These are phyloP conservation scores for Drosophila anomelani DNA, from an alignment of 2,888 invertebrate species.

Conservation along the genomic window DNA sequence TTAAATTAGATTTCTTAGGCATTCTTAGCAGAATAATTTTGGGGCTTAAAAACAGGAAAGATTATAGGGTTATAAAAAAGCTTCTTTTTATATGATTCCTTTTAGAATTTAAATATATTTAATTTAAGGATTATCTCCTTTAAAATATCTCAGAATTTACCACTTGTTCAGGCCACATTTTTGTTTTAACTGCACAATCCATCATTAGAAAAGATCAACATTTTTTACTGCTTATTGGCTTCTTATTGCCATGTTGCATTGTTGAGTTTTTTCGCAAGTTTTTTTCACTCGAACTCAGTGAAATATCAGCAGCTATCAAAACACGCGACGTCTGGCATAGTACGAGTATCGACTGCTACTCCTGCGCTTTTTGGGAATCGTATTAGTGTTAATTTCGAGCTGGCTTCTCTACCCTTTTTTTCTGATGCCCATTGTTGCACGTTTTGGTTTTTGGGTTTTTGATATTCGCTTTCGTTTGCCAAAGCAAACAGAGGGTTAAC, in stretches of 20 bases:
- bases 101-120: too few species aligned
- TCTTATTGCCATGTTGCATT: conserved; percentile 31
- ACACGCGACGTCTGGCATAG: conserved; percentile 58
- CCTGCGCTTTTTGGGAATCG: conserved; percentile 37
- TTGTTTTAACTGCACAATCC: conserved; percentile 22
- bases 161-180: neutral
- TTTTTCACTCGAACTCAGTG: conserved; percentile 22
- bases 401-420: conserved; percentile 47
- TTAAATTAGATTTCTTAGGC: neutral
- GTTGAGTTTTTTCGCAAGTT: conserved; percentile 25
- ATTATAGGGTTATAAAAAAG: neutral
- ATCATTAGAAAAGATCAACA: conserved; percentile 28
- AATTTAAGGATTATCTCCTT: too few species aligned
- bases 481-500: conserved; percentile 52
- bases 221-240: conserved; percentile 15
- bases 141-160: neutral
- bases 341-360: conserved; percentile 14
- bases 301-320: conserved; percentile 67
- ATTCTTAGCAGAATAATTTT: neutral
- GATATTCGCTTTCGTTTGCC: conserved; percentile 66
- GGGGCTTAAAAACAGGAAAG: neutral
- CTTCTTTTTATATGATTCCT: too few species aligned
- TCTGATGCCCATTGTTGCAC: conserved; percentile 63
- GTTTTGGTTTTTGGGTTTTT: conserved; percentile 53
- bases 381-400: conserved; percentile 73